Conservation (phyloP, 2,888 invertebrate genomes). For the Apantesis nais region DNA sequence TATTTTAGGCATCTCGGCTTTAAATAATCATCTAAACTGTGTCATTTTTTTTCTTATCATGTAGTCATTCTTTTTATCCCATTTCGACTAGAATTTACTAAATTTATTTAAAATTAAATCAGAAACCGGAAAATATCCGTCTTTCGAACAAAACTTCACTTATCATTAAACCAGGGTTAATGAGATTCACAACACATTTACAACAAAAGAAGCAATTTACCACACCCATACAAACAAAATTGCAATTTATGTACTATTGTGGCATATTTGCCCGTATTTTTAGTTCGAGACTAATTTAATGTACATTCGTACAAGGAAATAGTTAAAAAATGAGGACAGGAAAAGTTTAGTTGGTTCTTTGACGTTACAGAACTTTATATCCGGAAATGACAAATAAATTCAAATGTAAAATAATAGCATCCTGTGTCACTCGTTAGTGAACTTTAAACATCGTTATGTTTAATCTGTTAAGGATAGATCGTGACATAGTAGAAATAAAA, state of each 20-base stretch:
- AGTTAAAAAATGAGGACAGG: neutral
- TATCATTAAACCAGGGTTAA: conserved; percentile 6
- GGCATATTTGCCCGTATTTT: neutral
- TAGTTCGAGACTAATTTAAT: neutral
- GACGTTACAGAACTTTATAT: neutral
- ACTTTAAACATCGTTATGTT: too few relatives aligned
- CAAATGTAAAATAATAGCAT: neutral
- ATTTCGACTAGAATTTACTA: neutral
- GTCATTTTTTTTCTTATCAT: neutral
- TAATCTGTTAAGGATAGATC: neutral
- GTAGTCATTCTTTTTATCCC: neutral
- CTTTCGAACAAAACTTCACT: neutral
- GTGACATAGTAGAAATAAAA: neutral
- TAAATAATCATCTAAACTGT: neutral
- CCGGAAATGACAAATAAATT: conserved; percentile 3
- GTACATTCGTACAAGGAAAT: conserved; percentile 2
- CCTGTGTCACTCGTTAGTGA: neutral
- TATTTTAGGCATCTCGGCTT: neutral
- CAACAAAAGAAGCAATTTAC: conserved; percentile 3
- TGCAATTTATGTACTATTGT: conserved; percentile 9
- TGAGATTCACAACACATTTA: neutral
- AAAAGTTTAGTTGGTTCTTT: neutral
- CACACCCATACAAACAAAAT: conserved; percentile 3
- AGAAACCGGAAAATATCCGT: neutral
- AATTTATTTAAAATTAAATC: neutral